phyloP scores from a whole-genome alignment of 2,888 invertebrate genomes.

The Isoperla grammatica region DNA sequence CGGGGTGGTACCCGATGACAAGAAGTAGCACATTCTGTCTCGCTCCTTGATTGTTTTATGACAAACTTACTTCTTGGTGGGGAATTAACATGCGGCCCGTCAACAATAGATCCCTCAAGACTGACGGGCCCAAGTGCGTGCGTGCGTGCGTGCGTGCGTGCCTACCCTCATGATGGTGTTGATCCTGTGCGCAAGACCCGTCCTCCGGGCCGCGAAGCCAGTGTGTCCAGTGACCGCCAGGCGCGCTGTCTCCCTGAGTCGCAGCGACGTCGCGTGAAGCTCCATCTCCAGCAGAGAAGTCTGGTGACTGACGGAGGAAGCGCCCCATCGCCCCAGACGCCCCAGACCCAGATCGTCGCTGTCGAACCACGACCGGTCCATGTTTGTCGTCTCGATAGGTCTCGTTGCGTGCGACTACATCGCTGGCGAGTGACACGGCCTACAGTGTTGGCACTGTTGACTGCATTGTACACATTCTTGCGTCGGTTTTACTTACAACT shows the following conservation, averaged over 20 bases:
- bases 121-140: not conserved
- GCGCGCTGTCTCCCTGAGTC: not conserved
- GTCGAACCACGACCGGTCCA: slow-evolving; percentile 14
- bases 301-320: slow-evolving; percentile 6
- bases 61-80: no score
- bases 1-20: no score
- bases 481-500: no score
- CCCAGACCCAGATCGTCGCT: not conserved
- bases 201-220: not conserved
- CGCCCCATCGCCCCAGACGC: not conserved
- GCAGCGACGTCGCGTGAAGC: not conserved
- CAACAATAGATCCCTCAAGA: no score
- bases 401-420: no score
- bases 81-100: no score
- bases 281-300: slow-evolving; percentile 8
- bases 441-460: no score
- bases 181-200: slow-evolving; percentile 10
- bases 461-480: no score
- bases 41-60: no score
- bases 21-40: no score
- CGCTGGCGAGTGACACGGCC: no score
- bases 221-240: not conserved
- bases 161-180: slow-evolving; percentile 14
- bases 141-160: no score
- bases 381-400: not conserved